Evolutionary conservation across 2,797 vertebrate genomes (phyloP).

Genomic region (Kryptopterus vitreolus): DNA sequence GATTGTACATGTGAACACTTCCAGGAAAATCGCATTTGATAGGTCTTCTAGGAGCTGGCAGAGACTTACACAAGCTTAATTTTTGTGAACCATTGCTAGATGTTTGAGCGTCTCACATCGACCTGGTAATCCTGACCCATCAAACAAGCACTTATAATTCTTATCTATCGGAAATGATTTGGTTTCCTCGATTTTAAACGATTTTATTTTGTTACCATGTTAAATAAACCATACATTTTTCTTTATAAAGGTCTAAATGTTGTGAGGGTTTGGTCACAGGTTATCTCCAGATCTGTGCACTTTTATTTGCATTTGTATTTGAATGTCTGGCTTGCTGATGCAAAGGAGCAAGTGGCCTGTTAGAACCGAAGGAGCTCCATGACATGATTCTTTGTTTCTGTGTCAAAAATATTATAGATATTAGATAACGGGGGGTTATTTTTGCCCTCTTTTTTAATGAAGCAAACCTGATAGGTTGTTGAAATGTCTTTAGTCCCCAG

Average conservation of each 20-base stretch:
- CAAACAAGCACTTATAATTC: not conserved
- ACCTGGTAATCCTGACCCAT: not conserved
- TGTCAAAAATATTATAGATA: not conserved
- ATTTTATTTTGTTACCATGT: not conserved
- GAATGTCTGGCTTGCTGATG: constrained; percentile 43
- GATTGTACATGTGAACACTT: not conserved
- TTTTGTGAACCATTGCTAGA: not conserved
- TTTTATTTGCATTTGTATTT: constrained; percentile 55
- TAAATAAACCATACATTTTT: not conserved
- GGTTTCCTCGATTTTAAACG: not conserved
- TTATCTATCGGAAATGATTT: not conserved
- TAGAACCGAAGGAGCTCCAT: not conserved
- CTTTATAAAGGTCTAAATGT: not conserved
- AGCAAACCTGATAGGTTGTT: not conserved
- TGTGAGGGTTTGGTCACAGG: not conserved
- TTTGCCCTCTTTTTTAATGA: not conserved
- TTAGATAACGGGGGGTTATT: not conserved
- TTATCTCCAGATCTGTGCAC: constrained; percentile 23
- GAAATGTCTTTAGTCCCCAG: not conserved
- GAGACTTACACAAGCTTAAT: not conserved
- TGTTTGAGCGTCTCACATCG: no score
- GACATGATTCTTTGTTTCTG: constrained; percentile 6
- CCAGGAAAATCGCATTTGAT: not conserved
- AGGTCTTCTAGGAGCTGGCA: constrained; percentile 10
- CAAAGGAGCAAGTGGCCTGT: constrained; percentile 41